phyloP scores from a whole-genome alignment of 2,113 vertebrate species.

The Pitta sordida region DNA sequence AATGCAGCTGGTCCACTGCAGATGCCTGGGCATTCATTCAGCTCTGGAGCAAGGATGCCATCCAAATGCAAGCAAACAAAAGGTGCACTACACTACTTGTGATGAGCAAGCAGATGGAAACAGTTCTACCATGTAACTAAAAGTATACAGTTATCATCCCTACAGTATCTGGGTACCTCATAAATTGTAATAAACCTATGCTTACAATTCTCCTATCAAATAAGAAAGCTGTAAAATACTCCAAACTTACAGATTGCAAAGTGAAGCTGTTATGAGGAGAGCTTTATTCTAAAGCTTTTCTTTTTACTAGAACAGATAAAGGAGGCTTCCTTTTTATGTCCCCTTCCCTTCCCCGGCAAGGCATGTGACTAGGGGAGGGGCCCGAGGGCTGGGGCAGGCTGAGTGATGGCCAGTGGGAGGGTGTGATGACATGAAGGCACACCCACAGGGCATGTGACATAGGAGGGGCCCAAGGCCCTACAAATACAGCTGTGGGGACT shows the following conservation, averaged over 20 bases:
- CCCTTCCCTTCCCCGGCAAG: too few species aligned
- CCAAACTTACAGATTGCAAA: neutral
- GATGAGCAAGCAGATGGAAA: neutral
- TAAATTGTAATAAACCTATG: neutral
- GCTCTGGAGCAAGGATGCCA: neutral
- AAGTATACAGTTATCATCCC: neutral
- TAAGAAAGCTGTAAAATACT: neutral
- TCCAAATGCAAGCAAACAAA: neutral
- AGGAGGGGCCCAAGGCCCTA: too few species aligned
- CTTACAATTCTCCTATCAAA: neutral
- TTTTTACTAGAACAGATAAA: too few species aligned
- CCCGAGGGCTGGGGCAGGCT: too few species aligned
- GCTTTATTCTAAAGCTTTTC: too few species aligned
- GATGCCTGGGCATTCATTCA: constrained; percentile 8
- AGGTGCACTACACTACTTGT: neutral
- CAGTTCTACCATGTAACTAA: neutral
- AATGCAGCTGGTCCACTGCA: constrained; percentile 18
- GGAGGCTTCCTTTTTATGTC: too few species aligned
- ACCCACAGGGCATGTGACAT: too few species aligned
- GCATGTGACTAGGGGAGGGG: too few species aligned
- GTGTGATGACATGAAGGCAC: too few species aligned
- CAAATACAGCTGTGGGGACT: too few species aligned
- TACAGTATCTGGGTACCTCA: neutral
- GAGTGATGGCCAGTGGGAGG: too few species aligned
- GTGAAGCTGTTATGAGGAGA: too few species aligned